These are phyloP conservation scores for Strigamia maritima DNA, from an alignment of 2,888 invertebrate genomes.

Conservation along the genomic window DNA sequence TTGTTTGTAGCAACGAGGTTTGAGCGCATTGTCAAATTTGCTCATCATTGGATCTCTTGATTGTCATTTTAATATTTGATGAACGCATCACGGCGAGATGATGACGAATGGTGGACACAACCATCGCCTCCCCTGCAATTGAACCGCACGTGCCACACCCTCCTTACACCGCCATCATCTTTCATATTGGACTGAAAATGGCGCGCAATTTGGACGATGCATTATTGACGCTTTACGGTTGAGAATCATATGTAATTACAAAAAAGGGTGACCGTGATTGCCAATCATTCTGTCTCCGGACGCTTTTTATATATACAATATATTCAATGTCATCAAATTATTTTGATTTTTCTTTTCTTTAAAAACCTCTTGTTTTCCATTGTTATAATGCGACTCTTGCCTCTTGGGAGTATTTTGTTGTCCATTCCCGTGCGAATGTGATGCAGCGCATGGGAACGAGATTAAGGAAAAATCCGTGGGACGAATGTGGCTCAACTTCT, in stretches of 20 bases:
- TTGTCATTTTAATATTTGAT: constrained; percentile 38
- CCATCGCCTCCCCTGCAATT: constrained; percentile 26
- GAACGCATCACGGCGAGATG: constrained; percentile 36
- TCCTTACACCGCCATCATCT: not conserved
- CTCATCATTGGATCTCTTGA: constrained; percentile 29
- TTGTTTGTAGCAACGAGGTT: constrained; percentile 21
- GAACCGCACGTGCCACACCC: constrained; percentile 27
- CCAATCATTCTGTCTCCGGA: not conserved
- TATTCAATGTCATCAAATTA: too few relatives aligned
- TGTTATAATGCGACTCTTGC: not conserved
- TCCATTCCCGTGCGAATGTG: constrained; percentile 34
- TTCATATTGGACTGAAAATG: constrained; percentile 32
- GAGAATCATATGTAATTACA: constrained; percentile 12
- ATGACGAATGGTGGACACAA: constrained; percentile 39
- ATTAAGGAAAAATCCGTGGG: constrained; percentile 32
- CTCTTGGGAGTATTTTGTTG: constrained; percentile 32
- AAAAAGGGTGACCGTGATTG: constrained; percentile 28
- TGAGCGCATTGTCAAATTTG: constrained; percentile 38
- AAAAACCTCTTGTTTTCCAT: not conserved
- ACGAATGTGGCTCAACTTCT: constrained; percentile 25
- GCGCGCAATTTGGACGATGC: constrained; percentile 31
- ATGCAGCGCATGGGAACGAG: constrained; percentile 21
- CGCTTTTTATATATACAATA: too few relatives aligned
- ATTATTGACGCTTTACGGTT: constrained; percentile 10
- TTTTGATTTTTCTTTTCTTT: not conserved